phyloP scores from a whole-genome alignment of 2,797 vertebrate species.

The Chloroceryle inda region DNA sequence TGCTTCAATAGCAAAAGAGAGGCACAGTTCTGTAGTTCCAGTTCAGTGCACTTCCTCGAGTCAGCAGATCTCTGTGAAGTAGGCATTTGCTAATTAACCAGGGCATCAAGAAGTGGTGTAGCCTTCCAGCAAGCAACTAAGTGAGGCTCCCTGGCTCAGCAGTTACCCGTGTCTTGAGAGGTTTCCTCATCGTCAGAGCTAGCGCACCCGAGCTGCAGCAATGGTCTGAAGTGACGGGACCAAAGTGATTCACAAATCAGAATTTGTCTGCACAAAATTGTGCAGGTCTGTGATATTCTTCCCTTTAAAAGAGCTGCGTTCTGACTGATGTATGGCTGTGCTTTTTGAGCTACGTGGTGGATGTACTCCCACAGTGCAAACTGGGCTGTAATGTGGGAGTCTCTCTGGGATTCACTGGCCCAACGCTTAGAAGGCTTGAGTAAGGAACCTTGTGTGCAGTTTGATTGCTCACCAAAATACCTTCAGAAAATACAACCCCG shows the following conservation, averaged over 20 bases:
- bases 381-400: fast-evolving
- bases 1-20: not conserved
- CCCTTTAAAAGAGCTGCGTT: not conserved
- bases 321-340: not conserved
- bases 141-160: not conserved
- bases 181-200: not conserved
- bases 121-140: not conserved
- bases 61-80: not conserved
- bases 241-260: not conserved
- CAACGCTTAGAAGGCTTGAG: not conserved
- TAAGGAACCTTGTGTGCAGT: not conserved
- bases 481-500: not conserved
- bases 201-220: not conserved
- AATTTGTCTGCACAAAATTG: not conserved
- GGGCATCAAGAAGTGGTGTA: too few relatives aligned
- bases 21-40: not conserved
- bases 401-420: not conserved
- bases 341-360: not conserved
- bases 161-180: not conserved
- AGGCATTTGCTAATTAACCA: not conserved
- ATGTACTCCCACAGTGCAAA: not conserved
- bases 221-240: too few relatives aligned
- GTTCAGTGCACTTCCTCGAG: not conserved
- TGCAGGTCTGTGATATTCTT: not conserved
- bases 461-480: not conserved